Evolutionary conservation across 2,797 vertebrate genomes (phyloP).

Genomic region (Hylomyscus alleni): DNA sequence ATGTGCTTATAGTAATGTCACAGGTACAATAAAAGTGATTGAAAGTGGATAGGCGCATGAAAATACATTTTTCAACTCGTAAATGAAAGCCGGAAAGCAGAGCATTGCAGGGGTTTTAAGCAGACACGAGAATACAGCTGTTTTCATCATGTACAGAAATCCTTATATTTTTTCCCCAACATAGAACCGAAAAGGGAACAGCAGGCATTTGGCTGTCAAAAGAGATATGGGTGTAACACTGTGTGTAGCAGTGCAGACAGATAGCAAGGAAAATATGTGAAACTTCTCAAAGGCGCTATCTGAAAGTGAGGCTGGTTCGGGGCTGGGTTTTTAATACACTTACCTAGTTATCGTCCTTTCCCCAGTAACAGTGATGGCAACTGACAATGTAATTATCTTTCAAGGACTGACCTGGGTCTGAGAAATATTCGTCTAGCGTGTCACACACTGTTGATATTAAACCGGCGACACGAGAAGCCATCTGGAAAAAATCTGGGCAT

Average conservation of each 20-base stretch:
- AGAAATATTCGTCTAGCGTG: constrained; percentile 71
- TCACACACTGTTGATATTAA: constrained; percentile 71
- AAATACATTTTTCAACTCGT: constrained; percentile 64
- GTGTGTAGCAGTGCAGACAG: constrained; percentile 62
- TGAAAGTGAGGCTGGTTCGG: constrained; percentile 73
- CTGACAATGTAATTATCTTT: constrained; percentile 85
- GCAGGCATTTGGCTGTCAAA: constrained; percentile 81
- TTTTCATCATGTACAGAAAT: constrained; percentile 71
- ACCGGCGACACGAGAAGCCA: constrained; percentile 78
- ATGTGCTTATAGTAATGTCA: background rate
- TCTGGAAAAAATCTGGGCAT: constrained; percentile 77
- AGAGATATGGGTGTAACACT: constrained; percentile 20
- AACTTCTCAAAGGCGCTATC: constrained; percentile 74
- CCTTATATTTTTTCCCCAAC: constrained; percentile 71
- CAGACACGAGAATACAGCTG: constrained; percentile 52
- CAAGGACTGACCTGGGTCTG: constrained; percentile 73
- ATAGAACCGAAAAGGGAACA: constrained; percentile 77
- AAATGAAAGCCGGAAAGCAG: constrained; percentile 50
- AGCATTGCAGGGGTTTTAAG: constrained; percentile 56
- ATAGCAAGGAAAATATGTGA: constrained; percentile 74
- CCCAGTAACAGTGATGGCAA: constrained; percentile 78
- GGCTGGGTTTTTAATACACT: constrained; percentile 78
- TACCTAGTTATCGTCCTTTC: constrained; percentile 73
- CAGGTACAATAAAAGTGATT: background rate
- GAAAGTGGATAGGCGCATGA: constrained; percentile 40